phyloP scores from a whole-genome alignment of 2,797 vertebrate species.

The Todus mexicanus region DNA sequence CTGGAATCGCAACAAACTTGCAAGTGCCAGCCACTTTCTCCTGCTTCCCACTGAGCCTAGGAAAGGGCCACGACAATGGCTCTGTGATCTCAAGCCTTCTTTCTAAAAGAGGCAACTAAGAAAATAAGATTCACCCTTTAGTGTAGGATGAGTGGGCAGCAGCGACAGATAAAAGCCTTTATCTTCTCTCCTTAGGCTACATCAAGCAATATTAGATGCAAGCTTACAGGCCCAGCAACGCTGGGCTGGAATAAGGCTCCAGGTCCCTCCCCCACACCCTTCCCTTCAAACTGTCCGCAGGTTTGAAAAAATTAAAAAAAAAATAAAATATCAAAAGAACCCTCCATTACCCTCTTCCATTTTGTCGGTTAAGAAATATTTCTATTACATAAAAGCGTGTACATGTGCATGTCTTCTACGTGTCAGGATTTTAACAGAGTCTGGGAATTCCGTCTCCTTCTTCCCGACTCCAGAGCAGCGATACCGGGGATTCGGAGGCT shows the following conservation, averaged over 20 bases:
- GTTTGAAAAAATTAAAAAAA: too few relatives aligned
- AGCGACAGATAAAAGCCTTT: background rate
- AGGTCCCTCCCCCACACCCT: background rate
- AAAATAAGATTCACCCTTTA: background rate
- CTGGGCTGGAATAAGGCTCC: background rate
- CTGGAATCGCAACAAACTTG: background rate
- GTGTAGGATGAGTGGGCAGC: background rate
- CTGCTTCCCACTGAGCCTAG: background rate
- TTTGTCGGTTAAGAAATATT: background rate
- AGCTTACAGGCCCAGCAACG: background rate
- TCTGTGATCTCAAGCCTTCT: background rate
- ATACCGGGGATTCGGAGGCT: background rate
- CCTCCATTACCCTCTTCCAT: slow-evolving; percentile 2
- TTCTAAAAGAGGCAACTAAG: background rate
- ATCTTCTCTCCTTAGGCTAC: background rate
- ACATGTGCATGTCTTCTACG: background rate
- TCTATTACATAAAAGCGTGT: background rate
- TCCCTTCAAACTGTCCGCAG: background rate
- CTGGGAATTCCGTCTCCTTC: background rate
- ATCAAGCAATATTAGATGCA: background rate
- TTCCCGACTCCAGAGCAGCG: background rate
- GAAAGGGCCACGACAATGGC: background rate
- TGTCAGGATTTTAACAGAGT: background rate
- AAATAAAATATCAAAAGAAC: slow-evolving; percentile 36
- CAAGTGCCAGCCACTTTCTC: background rate